These are phyloP conservation scores for Leuciscus idus DNA, from an alignment of 2,113 vertebrate species.

Conservation along the genomic window DNA sequence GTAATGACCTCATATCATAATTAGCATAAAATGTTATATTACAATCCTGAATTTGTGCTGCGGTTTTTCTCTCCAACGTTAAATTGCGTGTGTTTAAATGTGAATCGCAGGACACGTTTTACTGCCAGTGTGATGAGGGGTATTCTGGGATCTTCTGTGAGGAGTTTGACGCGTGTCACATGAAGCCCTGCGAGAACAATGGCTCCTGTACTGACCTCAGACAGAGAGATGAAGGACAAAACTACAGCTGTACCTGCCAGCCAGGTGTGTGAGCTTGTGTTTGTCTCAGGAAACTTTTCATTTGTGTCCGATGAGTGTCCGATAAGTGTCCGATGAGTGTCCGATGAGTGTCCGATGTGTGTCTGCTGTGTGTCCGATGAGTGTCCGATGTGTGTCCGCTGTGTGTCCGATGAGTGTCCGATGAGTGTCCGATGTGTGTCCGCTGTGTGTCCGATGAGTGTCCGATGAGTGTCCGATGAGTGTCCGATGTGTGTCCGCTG, in stretches of 20 bases:
- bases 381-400: no score
- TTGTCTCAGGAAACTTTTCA: not conserved
- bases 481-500: no score
- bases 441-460: no score
- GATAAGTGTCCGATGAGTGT: no score
- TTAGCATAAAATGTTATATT: slow-evolving; percentile 25
- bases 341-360: no score
- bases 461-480: no score
- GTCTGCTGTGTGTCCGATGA: no score
- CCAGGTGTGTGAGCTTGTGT: slow-evolving; percentile 76
- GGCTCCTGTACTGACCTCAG: slow-evolving; percentile 82
- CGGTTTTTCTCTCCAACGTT: not conserved
- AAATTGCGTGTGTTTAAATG: slow-evolving; percentile 17
- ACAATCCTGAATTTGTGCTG: not conserved
- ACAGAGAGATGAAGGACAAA: slow-evolving; percentile 83
- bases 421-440: no score
- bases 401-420: no score
- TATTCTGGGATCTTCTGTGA: slow-evolving; percentile 89
- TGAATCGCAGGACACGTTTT: slow-evolving; percentile 84
- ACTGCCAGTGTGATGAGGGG: slow-evolving; percentile 85
- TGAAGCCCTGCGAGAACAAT: slow-evolving; percentile 85
- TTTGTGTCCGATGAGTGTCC: no score
- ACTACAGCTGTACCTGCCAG: slow-evolving; percentile 88
- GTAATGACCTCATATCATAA: slow-evolving; percentile 69
- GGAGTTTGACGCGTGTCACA: slow-evolving; percentile 91